phyloP scores from a whole-genome alignment of 2,797 vertebrate species.

The Cichlasoma orientale region DNA sequence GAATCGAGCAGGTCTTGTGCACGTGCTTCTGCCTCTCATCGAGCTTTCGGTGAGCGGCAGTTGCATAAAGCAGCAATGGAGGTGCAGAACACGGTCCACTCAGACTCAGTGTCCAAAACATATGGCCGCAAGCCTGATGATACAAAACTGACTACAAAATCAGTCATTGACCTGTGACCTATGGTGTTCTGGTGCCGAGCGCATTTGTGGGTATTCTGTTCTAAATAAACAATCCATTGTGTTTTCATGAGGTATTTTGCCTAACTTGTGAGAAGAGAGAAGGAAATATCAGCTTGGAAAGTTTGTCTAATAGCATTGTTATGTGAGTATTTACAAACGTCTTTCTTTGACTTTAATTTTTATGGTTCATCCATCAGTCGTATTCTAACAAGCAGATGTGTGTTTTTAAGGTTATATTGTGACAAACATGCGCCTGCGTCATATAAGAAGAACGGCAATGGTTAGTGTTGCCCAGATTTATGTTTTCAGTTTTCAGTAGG shows the following conservation, averaged over 20 bases:
- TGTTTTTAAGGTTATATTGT: conserved; percentile 51
- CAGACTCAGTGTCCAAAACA: not conserved
- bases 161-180: not conserved
- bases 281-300: conserved; percentile 22
- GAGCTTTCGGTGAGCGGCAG: not conserved
- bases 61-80: not conserved
- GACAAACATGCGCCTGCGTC: conserved; percentile 27
- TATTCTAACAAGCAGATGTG: not conserved
- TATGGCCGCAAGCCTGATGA: not conserved
- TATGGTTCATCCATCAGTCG: not conserved
- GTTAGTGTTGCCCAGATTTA: not conserved
- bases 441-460: not conserved
- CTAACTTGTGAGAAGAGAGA: conserved; percentile 33
- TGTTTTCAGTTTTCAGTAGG: not conserved
- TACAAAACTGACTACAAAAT: not conserved
- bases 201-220: not conserved
- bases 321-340: conserved; percentile 42
- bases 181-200: no score
- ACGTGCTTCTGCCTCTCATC: not conserved
- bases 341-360: not conserved
- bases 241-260: conserved; percentile 23
- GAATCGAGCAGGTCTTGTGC: not conserved
- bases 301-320: not conserved
- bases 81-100: not conserved
- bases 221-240: not conserved